These are phyloP conservation scores for Coronaproctus castanopsis DNA, from an alignment of 2,888 invertebrate genomes.

Conservation along the genomic window DNA sequence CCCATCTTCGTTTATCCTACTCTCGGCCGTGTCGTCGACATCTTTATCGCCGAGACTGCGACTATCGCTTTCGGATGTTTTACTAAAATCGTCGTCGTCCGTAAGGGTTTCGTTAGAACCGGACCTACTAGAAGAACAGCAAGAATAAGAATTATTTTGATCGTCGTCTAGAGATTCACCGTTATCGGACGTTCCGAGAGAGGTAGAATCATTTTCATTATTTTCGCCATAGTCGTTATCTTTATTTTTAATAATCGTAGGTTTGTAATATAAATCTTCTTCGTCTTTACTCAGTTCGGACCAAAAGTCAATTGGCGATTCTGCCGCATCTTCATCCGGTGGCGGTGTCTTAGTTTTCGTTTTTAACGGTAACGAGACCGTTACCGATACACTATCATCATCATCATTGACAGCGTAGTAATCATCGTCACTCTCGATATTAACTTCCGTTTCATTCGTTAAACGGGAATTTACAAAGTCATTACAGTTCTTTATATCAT, in stretches of 20 bases:
- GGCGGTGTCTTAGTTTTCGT: neutral
- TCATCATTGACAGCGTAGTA: neutral
- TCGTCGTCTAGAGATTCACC: too few relatives aligned
- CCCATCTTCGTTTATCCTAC: neutral
- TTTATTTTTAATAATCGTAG: too few relatives aligned
- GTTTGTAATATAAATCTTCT: conserved; percentile 2
- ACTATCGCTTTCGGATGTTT: neutral
- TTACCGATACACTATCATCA: neutral
- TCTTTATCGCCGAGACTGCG: neutral
- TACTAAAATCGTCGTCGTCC: too few relatives aligned
- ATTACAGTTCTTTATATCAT: too few relatives aligned
- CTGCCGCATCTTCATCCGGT: neutral
- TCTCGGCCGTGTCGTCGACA: neutral
- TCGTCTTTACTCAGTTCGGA: conserved; percentile 6
- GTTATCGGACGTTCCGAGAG: neutral
- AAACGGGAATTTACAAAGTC: neutral
- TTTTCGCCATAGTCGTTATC: neutral
- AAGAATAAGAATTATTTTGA: too few relatives aligned
- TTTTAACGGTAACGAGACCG: neutral
- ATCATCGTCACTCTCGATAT: neutral
- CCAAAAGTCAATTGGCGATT: conserved; percentile 8
- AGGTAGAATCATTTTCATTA: neutral
- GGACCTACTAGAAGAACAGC: too few relatives aligned
- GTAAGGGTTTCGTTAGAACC: too few relatives aligned
- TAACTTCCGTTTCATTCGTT: neutral